These are phyloP conservation scores for Oxycera nigricornis DNA, from an alignment of 2,888 invertebrate genomes.

Conservation along the genomic window DNA sequence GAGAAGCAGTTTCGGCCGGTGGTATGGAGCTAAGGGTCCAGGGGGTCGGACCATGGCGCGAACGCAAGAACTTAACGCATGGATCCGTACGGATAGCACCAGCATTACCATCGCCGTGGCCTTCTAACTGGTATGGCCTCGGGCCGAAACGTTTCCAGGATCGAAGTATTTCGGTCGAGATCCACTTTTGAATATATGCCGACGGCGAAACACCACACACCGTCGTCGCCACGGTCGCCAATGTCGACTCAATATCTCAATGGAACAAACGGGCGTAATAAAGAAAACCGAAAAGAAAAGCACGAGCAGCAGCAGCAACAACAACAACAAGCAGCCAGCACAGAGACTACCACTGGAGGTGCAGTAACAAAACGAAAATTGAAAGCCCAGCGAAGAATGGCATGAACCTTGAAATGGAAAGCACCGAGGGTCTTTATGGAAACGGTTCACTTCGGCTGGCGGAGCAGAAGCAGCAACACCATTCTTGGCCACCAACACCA, in stretches of 20 bases:
- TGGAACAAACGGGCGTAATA: neutral
- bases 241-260: conserved; percentile 16
- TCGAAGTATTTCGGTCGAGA: conserved; percentile 42
- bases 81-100: too few species aligned
- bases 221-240: conserved; percentile 31
- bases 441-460: neutral
- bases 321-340: neutral
- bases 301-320: neutral
- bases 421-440: neutral
- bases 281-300: conserved; percentile 2
- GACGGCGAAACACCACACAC: conserved; percentile 46
- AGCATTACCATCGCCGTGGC: neutral
- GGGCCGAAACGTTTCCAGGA: conserved; percentile 39
- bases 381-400: neutral
- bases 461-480: conserved; percentile 14
- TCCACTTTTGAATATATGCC: conserved; percentile 46
- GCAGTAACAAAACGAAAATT: neutral
- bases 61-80: neutral
- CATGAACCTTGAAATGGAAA: conserved; percentile 15
- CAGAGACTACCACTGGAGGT: neutral
- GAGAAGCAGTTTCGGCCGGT: neutral
- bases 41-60: neutral
- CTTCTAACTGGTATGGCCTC: conserved; percentile 30
- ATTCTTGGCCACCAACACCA: conserved; percentile 10
- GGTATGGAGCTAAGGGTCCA: neutral